A percentile compares a stretch with the other conserved stretches of the same genome.
Evolutionary conservation across 92 coral and sea anemone species (phyloP).

Genomic region (Pocillopora grandis): DNA sequence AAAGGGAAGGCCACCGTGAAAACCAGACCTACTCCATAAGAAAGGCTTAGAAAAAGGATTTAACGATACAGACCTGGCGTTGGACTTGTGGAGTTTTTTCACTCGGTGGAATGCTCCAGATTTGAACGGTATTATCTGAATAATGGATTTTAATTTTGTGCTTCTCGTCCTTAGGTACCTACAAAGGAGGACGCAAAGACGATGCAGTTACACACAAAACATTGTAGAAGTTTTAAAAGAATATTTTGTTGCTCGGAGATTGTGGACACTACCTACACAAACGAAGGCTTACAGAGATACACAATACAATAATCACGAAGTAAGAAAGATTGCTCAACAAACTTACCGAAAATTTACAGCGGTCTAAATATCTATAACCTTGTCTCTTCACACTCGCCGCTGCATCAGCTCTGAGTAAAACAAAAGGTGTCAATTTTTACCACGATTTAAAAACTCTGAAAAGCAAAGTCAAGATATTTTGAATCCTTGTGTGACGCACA

Average conservation of each 20-base stretch:
- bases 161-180: conserved; percentile 93
- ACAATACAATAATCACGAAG: background rate
- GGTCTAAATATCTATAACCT: conserved; percentile 89
- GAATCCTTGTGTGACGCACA: no score
- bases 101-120: conserved; percentile 81
- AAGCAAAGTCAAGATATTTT: no score
- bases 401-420: conserved; percentile 82
- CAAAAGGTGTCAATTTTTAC: background rate
- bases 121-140: conserved; percentile 92
- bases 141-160: conserved; percentile 92
- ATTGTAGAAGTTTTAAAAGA: no score
- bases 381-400: conserved; percentile 86
- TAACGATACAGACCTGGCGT: conserved; percentile 73
- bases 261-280: no score
- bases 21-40: background rate
- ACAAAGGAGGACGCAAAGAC: background rate
- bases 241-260: no score
- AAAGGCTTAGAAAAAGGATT: background rate
- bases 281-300: no score
- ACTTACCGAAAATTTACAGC: conserved; percentile 91
- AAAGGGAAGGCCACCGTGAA: no score
- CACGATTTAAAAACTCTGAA: background rate
- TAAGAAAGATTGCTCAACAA: background rate
- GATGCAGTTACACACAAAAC: background rate
- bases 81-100: conserved; percentile 76